Percentiles rank a stretch among this genome's conserved stretches.
Conservation (phyloP, 1,140 invertebrate species). For the Aphelenchoides besseyi region DNA sequence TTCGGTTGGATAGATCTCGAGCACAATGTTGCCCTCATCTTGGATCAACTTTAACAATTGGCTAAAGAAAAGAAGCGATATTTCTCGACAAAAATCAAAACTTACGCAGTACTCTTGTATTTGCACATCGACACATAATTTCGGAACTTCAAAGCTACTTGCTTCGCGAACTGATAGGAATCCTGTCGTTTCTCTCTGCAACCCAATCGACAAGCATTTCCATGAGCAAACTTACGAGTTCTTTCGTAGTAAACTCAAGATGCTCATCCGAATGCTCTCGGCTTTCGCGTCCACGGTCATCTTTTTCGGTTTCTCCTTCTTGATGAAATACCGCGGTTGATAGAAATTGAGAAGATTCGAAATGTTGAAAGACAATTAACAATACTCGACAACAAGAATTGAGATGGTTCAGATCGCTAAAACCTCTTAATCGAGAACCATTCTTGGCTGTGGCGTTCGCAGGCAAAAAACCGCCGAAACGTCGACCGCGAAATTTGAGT, state of each 20-base stretch:
- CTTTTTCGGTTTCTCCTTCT: background rate
- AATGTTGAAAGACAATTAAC: background rate
- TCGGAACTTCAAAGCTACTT: constrained; percentile 10
- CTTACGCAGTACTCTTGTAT: constrained; percentile 2
- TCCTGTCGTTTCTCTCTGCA: background rate
- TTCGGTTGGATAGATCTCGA: constrained; percentile 19
- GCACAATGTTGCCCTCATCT: constrained; percentile 12
- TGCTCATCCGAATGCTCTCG: background rate
- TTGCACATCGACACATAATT: background rate
- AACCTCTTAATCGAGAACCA: no score
- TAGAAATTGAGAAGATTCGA: background rate
- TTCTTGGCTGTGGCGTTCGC: no score
- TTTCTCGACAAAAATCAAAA: background rate
- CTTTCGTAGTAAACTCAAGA: background rate
- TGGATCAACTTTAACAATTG: constrained; percentile 23
- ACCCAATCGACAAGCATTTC: no score
- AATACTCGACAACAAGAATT: background rate
- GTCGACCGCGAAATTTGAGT: background rate
- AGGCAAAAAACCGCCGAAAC: background rate
- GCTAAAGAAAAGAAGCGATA: constrained; percentile 28
- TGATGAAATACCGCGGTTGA: constrained; percentile 6
- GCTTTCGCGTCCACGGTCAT: background rate
- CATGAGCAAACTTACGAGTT: constrained; percentile 6
- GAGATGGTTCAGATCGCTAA: no score
- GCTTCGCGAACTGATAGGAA: constrained; percentile 4